Base-by-base conservation (phyloP, 2,888 invertebrate species). In the Andrena minutula region DNA sequence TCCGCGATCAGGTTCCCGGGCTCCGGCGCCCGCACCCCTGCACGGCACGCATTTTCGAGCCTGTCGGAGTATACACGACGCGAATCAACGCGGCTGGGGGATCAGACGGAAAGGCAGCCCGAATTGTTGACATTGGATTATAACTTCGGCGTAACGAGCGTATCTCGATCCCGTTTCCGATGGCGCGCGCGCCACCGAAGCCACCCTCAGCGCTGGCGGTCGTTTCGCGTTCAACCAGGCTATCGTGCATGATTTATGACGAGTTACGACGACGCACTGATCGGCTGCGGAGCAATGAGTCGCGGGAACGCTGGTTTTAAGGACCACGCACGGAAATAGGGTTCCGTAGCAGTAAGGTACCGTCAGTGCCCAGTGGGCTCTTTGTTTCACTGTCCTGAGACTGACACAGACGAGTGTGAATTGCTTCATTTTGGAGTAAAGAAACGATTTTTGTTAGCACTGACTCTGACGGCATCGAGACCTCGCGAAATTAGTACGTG, bases 71-170 rank as follows among this genome's bases (percentile, higher is more conserved):
- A 79, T 76, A 63, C 73, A 63, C 35, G 66, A 7, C 61, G 72
- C 61, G 68, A 73, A 71, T 83, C 79, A 84, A 30, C 69, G 61
- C 16, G 20, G 6, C 66, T 16, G 56, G 49, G 49, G 20, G 68
- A 35, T 32, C 53, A 12, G 2, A 23, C 63, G 69, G 83, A 77
- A 74, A 81, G 86, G 72, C 79, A 74, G 32, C 74, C 51, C 64
- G 77, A 89, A 89, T 90, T 88, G 89, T 89, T 90, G 88, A 89
- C 87, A 86, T 84, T 88, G 86, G 87, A 90, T 91, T 91, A 89
- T 89, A 91, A 89, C 87, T 89, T 73, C 58, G 69, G 65, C 60
- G 80, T 84, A 84, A 80, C 81, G 82, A 83, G 81, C 78, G 82
- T 84, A 85, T 87, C 85, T 79, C 78, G 85, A 88, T 88, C 79